Evolutionary conservation across 2,888 invertebrate genomes (phyloP).

Genomic region (Parnassius orleans): DNA sequence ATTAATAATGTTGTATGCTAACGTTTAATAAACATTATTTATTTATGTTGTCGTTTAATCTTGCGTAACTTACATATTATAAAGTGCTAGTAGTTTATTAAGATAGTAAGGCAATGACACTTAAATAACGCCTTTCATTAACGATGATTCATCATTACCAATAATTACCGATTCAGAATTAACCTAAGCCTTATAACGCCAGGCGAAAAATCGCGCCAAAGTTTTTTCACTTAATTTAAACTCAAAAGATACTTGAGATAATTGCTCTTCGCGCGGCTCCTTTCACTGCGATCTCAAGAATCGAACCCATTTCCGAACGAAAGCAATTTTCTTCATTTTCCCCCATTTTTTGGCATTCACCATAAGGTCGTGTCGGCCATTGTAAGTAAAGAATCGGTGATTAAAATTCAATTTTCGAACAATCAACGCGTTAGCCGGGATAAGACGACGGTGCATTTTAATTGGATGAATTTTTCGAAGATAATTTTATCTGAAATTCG

Average conservation of each 20-base stretch:
- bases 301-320: slow-evolving; percentile 67
- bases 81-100: too few relatives aligned
- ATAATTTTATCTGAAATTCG: slow-evolving; percentile 12
- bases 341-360: slow-evolving; percentile 75
- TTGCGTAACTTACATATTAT: too few relatives aligned
- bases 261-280: slow-evolving; percentile 64
- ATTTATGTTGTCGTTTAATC: too few relatives aligned
- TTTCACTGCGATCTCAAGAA: slow-evolving; percentile 56
- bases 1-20: too few relatives aligned
- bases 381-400: slow-evolving; percentile 76
- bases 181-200: slow-evolving; percentile 37
- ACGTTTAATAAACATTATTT: too few relatives aligned
- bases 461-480: slow-evolving; percentile 58
- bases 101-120: too few relatives aligned
- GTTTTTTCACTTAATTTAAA: slow-evolving; percentile 80
- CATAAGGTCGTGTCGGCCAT: slow-evolving; percentile 53
- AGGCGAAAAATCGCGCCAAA: slow-evolving; percentile 42
- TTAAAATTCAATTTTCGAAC: slow-evolving; percentile 81
- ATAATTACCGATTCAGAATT: slow-evolving; percentile 25
- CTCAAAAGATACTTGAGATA: slow-evolving; percentile 80
- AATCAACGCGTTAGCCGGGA: slow-evolving; percentile 70
- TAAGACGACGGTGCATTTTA: slow-evolving; percentile 73
- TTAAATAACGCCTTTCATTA: background rate
- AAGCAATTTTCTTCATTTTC: slow-evolving; percentile 73
- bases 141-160: slow-evolving; percentile 3